Evolutionary conservation across 2,113 vertebrate species (phyloP), one percentile per base, ranked within the genome.

Genomic region (Bucco capensis): DNA sequence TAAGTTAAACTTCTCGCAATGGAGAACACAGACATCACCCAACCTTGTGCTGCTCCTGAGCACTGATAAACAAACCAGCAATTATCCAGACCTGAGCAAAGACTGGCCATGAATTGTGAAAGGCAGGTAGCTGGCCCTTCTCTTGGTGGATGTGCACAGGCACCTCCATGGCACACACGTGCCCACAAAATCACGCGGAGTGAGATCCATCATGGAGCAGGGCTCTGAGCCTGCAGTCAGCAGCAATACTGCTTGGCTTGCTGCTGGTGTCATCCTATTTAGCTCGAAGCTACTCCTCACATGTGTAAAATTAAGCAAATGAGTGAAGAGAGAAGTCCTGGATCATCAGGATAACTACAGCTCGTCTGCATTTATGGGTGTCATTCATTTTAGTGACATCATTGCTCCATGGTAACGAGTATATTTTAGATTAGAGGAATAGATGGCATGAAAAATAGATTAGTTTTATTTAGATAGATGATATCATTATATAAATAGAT

Each of bases 401-500:
- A 96, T 94, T 96, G 91, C 95, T 96, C 91, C 96, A 96, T 95
- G 94, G 91, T 96, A 96, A 96, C 95, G 75, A 94, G 91, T 95
- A 84, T 87, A 77, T 89, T 96, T 93, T 80, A 92, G 94, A 96
- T 95, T 96, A 92, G 91, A 95, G 92, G 93, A 96, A 96, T 95
- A 94, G 86, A 92, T 67, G 89, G 95, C 92, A 94, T 96, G 93
- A 96, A 95, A 96, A 96, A 96, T 95, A 96, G 92, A 96, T 96
- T 96, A 96, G 89, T 91, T 96, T 96, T 96, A 95, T 96, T 95
- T 95, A 96, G 95, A 96, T 82, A 93, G 92, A 93, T 96, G 91
- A 54, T 92, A 88, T 92, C 94, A 94, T 96, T 95, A 95, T 81
- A 95, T 92, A 92, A 96, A 96, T 91, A 95, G 94, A 95, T 96